phyloP scores from a whole-genome alignment of 2,888 invertebrate species.

The Temnothorax unifasciatus region DNA sequence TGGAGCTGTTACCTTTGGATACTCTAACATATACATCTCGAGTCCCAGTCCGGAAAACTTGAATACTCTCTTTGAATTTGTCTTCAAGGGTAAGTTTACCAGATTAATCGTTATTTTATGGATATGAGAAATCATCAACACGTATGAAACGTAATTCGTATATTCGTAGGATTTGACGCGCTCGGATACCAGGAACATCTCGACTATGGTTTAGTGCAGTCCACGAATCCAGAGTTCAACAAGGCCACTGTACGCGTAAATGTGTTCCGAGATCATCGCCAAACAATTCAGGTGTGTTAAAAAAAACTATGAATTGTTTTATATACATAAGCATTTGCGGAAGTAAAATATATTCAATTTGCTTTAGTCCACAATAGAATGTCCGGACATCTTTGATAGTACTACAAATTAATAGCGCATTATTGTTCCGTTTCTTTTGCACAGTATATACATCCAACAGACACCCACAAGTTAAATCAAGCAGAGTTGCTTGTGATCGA shows the following conservation, averaged over 20 bases:
- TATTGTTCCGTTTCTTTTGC: constrained; percentile 67
- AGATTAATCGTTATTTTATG: not conserved
- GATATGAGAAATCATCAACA: not conserved
- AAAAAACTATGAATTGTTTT: constrained; percentile 3
- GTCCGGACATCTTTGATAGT: not conserved
- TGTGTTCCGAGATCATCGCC: constrained; percentile 95
- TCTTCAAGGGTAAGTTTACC: constrained; percentile 91
- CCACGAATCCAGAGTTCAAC: constrained; percentile 98
- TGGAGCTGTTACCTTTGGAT: constrained; percentile 93
- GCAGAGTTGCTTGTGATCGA: constrained; percentile 98
- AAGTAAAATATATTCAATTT: not conserved
- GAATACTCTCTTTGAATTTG: constrained; percentile 98
- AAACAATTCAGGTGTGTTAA: constrained; percentile 93
- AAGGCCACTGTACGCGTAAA: constrained; percentile 98
- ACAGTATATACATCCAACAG: constrained; percentile 98
- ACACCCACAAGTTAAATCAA: constrained; percentile 95
- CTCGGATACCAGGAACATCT: constrained; percentile 98
- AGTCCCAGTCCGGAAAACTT: constrained; percentile 99
- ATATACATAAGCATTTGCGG: not conserved
- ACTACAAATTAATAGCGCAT: constrained; percentile 19
- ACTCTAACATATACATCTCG: constrained; percentile 98
- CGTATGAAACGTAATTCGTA: constrained; percentile 28
- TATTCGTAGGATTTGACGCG: constrained; percentile 91
- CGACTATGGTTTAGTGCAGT: constrained; percentile 97
- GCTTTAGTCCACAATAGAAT: not conserved